Base-by-base conservation (phyloP, 1,140 invertebrate species). In the Laupala kohalensis region DNA sequence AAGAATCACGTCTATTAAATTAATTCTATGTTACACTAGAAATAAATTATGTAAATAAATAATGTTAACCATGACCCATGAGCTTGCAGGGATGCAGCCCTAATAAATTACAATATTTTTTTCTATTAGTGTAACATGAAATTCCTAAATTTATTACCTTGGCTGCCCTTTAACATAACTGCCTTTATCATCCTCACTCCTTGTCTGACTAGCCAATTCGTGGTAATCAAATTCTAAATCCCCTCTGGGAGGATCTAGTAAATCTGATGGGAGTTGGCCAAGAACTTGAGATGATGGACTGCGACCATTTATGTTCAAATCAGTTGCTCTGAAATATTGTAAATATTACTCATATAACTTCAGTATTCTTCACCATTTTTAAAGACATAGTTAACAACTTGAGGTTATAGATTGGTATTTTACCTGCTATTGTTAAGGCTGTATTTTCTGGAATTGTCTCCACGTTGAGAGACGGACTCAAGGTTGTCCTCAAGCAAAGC, bases 161-260 rank as follows among this genome's bases (percentile, higher is more conserved):
- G 89, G 89, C 74, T 84, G 84, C 2, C 83, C 83, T 69, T 83
- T 78, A 13, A 83, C 81, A 73, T 85, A 83, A 25, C 84, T 84
- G 19, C 82, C 82, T 76, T 87, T 87, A 73, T 88, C 87, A 72
- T 86, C 85, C 74, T 88, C 88, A 53, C 88, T 85, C 74, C 84
- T 84, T 6, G 87, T 88, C 63, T 85, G 85, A 75, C 84, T 85
- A 12, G 86, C 82, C 68, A 88, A 84, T 75, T 89, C 87, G 0
- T 86, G 85, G 77, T 89, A 89, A 74, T 89, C 88, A 75, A 89
- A 89, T 69, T 88, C 87, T 25, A 87, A 83, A 1, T 77, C 65
- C 15, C 73, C 74, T 15, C 67, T 68, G 26, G 25, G 67, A 64
- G 24, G 24, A 24, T 25, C 28, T 2, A 72, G 66, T 6, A 72